Conservation (phyloP, 1,140 invertebrate genomes). For the Goniozus legneri region DNA sequence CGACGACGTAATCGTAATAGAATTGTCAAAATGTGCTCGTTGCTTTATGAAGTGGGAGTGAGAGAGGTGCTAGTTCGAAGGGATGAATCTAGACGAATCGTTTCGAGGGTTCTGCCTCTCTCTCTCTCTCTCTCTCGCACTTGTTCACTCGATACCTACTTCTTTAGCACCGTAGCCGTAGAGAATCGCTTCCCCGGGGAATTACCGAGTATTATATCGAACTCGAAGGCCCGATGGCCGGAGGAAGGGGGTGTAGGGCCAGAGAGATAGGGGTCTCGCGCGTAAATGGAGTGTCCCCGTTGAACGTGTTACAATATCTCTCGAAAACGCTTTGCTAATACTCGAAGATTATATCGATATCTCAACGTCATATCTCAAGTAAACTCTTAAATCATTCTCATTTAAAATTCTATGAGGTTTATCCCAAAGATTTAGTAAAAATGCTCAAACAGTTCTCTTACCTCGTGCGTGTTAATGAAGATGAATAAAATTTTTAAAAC, state of each 20-base stretch:
- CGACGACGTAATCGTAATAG: constrained; percentile 51
- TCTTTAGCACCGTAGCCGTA: constrained; percentile 43
- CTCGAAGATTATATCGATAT: constrained; percentile 32
- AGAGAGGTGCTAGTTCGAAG: no score
- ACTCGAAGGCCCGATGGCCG: constrained; percentile 40
- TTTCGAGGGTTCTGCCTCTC: no score
- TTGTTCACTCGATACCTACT: no score
- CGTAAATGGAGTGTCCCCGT: constrained; percentile 29
- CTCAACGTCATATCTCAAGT: constrained; percentile 30
- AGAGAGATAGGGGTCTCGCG: constrained; percentile 30
- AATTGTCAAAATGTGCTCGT: constrained; percentile 53
- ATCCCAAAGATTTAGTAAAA: no score
- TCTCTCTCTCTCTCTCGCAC: no score
- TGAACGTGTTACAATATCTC: constrained; percentile 34
- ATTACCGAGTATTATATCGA: constrained; percentile 49
- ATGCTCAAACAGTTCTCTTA: no score
- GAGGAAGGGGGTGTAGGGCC: no score
- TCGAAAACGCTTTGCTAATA: constrained; percentile 33
- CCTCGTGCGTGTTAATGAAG: no score
- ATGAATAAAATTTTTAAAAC: no score
- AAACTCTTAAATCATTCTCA: no score
- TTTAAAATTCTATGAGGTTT: no score
- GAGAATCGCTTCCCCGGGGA: constrained; percentile 48
- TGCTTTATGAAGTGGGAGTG: no score
- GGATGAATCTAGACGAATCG: constrained; percentile 38